Evolutionary conservation across 2,113 vertebrate species (phyloP).

Genomic region (Ciconia boyciana): DNA sequence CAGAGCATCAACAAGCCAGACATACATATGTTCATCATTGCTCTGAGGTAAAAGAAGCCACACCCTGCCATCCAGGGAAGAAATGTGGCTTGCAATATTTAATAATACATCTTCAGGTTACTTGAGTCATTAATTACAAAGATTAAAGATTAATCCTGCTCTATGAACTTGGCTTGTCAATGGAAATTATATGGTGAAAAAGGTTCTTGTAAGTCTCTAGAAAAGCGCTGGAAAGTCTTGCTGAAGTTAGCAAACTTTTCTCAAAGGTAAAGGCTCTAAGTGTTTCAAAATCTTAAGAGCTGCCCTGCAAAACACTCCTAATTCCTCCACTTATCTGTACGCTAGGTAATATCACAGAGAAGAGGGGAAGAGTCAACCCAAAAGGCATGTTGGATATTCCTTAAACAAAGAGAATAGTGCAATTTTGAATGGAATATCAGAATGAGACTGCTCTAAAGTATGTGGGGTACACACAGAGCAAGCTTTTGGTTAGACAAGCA

Average conservation of each 20-base stretch:
- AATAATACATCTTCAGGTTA: not conserved
- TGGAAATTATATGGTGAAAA: not conserved
- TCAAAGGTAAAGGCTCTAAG: not conserved
- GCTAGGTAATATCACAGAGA: not conserved
- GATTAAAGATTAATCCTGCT: not conserved
- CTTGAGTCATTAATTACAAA: not conserved
- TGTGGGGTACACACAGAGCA: not conserved
- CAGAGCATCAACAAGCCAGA: not conserved
- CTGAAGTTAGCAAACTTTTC: not conserved
- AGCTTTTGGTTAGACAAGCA: not conserved
- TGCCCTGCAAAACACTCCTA: not conserved
- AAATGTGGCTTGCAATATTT: not conserved
- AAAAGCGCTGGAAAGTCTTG: not conserved
- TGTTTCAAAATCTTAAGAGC: not conserved
- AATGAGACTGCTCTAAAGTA: not conserved
- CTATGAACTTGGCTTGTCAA: not conserved
- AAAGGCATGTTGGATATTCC: not conserved
- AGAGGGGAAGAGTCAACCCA: not conserved
- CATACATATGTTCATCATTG: not conserved
- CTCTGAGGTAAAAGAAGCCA: not conserved
- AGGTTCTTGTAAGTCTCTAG: not conserved
- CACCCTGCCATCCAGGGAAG: not conserved
- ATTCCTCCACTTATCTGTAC: not conserved
- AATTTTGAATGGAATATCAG: not conserved
- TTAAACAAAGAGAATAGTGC: not conserved